Percentiles rank a stretch among this genome's conserved stretches.
Evolutionary conservation across 2,113 vertebrate species (phyloP).

Genomic region (Thalassoma bifasciatum): DNA sequence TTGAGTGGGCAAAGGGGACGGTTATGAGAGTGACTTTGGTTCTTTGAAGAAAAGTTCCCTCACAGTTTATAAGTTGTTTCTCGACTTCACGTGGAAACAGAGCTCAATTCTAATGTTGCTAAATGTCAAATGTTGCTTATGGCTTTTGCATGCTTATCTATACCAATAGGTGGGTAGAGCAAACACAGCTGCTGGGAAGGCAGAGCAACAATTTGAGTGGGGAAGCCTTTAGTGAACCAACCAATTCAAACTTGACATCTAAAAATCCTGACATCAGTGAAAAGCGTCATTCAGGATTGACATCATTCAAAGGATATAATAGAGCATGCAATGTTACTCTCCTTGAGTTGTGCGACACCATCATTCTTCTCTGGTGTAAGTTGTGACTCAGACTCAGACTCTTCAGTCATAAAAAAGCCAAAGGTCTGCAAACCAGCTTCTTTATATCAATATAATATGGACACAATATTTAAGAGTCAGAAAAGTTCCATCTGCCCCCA

Average conservation of each 20-base stretch:
- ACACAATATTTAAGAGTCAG: constrained; percentile 15
- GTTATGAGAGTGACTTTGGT: background rate
- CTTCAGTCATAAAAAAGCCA: too few species aligned
- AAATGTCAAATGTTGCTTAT: constrained; percentile 5
- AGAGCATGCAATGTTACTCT: background rate
- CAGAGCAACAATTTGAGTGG: too few species aligned
- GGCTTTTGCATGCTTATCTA: background rate
- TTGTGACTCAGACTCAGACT: background rate
- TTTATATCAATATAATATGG: background rate
- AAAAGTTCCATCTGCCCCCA: constrained; percentile 31
- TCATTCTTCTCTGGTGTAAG: too few species aligned
- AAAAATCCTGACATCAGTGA: background rate
- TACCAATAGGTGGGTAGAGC: background rate
- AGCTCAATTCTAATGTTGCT: background rate
- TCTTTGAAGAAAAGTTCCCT: constrained; percentile 20
- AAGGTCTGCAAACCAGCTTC: background rate
- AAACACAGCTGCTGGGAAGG: too few species aligned
- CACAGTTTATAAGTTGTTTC: constrained; percentile 8
- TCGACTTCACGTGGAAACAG: constrained; percentile 4
- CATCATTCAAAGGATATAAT: too few species aligned
- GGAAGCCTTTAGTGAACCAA: too few species aligned
- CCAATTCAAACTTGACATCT: too few species aligned
- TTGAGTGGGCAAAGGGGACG: constrained; percentile 1
- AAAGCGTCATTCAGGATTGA: background rate
- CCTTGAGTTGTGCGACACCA: background rate